Evolutionary conservation across 1,140 invertebrate genomes (phyloP).

Genomic region (Drosophila kohkoa): DNA sequence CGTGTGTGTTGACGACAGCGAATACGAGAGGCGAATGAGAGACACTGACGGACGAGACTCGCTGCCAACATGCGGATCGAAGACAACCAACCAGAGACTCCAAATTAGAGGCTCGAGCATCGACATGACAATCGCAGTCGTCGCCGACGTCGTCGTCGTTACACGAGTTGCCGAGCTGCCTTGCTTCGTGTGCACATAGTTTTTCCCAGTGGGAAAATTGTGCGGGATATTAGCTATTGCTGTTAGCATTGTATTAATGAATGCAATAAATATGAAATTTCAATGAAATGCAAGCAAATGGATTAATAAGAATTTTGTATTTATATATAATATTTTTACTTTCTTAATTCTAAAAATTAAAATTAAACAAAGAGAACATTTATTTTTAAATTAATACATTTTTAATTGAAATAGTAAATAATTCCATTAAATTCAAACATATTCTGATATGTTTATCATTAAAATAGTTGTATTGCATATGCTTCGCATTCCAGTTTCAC

Average conservation of each 20-base stretch:
- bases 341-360: too few species aligned
- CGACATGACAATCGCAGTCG: constrained; percentile 47
- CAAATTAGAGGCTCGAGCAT: constrained; percentile 39
- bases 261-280: not conserved
- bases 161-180: constrained; percentile 39
- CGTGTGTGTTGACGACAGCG: constrained; percentile 64
- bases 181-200: constrained; percentile 38
- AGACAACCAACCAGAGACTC: constrained; percentile 51
- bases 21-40: constrained; percentile 57
- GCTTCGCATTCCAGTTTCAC: not conserved
- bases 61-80: constrained; percentile 46
- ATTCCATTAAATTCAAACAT: too few species aligned
- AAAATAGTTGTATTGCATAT: not conserved
- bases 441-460: not conserved
- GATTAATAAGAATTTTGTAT: too few species aligned
- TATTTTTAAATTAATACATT: too few species aligned
- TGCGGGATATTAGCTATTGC: not conserved
- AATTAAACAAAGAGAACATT: too few species aligned
- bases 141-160: constrained; percentile 34
- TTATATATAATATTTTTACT: too few species aligned
- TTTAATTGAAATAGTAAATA: too few species aligned
- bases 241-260: not conserved
- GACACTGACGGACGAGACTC: constrained; percentile 47
- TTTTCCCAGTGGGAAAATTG: constrained; percentile 22
- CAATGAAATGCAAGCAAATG: not conserved